phyloP scores from a whole-genome alignment of 2,888 invertebrate genomes.

The Troilus luridus region DNA sequence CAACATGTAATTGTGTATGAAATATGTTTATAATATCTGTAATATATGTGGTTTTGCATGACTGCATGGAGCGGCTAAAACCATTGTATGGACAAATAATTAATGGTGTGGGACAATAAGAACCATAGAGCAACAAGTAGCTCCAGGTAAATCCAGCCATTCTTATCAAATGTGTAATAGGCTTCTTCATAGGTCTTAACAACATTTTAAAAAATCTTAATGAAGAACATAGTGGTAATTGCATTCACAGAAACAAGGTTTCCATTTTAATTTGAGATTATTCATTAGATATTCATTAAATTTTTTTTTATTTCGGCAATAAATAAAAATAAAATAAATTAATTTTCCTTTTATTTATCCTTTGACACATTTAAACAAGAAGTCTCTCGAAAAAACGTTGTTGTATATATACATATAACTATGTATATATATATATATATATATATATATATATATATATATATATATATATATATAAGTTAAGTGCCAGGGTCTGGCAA shows the following conservation, averaged over 20 bases:
- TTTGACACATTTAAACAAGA: too few relatives aligned
- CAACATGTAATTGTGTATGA: background rate
- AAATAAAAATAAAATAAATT: too few relatives aligned
- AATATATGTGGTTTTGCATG: background rate
- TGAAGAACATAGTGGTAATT: background rate
- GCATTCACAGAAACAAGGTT: background rate
- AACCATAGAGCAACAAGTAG: constrained; percentile 16
- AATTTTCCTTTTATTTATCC: too few relatives aligned
- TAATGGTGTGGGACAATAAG: background rate
- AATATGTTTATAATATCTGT: background rate
- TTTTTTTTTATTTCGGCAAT: too few relatives aligned
- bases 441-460: too few relatives aligned
- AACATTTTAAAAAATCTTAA: background rate
- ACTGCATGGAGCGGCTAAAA: background rate
- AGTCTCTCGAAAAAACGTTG: too few relatives aligned
- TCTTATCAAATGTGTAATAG: background rate
- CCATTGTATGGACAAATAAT: background rate
- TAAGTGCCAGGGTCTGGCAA: too few relatives aligned
- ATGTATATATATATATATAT: too few relatives aligned
- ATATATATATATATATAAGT: too few relatives aligned
- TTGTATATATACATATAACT: too few relatives aligned
- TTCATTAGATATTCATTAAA: too few relatives aligned
- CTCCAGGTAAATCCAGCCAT: background rate
- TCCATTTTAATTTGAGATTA: too few relatives aligned
- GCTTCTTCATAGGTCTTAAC: background rate